Percentiles rank a stretch among this genome's conserved stretches.
Conservation (phyloP, 2,888 invertebrate genomes). For the Acronicta alni region DNA sequence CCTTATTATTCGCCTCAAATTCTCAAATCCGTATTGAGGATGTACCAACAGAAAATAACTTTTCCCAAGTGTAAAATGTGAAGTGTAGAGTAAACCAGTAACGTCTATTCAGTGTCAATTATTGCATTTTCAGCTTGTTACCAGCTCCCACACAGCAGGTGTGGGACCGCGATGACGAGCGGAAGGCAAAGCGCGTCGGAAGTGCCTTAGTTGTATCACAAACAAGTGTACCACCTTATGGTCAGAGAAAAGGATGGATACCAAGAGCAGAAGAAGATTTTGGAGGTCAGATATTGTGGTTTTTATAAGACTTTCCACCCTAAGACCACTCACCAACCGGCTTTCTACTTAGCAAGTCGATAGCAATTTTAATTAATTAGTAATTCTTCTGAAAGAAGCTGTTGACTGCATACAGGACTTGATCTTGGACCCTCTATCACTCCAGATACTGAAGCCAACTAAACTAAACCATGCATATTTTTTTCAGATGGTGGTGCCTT, state of each 20-base stretch:
- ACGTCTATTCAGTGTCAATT: slow-evolving; percentile 3
- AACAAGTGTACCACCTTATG: slow-evolving; percentile 97
- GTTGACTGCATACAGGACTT: too few species aligned
- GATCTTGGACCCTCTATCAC: too few species aligned
- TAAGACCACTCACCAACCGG: too few species aligned
- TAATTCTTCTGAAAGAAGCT: too few species aligned
- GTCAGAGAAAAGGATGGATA: slow-evolving; percentile 97
- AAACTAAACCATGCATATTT: background rate
- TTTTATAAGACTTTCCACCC: too few species aligned
- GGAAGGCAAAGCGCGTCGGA: slow-evolving; percentile 86
- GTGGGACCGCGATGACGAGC: slow-evolving; percentile 97
- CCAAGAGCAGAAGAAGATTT: slow-evolving; percentile 94
- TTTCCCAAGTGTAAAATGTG: slow-evolving; percentile 7
- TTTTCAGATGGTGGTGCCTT: slow-evolving; percentile 98
- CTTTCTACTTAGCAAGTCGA: too few species aligned
- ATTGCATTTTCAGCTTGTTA: slow-evolving; percentile 90
- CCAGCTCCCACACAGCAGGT: slow-evolving; percentile 96
- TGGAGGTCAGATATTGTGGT: slow-evolving; percentile 79
- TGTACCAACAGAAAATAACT: slow-evolving; percentile 9
- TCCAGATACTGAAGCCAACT: too few species aligned
- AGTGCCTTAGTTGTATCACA: slow-evolving; percentile 93
- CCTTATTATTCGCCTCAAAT: background rate
- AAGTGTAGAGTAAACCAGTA: background rate
- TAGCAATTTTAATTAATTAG: too few species aligned
- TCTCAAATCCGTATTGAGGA: too few species aligned